Conservation (phyloP, 1,140 invertebrate species). For the Stenopsyche tienmushanensis region DNA sequence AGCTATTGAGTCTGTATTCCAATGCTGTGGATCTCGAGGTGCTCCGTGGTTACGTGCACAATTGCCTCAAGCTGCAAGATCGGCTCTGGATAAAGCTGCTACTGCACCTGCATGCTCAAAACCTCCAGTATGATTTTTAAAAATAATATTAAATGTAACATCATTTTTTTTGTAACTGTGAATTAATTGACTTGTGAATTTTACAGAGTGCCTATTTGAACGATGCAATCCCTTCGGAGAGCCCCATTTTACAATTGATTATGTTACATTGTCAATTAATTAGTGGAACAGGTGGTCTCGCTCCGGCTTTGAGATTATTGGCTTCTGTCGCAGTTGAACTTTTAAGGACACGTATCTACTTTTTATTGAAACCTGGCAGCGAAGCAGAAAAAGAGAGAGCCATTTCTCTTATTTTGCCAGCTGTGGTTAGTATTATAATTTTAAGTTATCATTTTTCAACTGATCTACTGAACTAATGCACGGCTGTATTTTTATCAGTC, state of each 20-base stretch:
- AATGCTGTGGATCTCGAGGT: conserved; percentile 41
- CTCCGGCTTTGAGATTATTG: conserved; percentile 51
- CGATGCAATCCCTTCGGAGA: conserved; percentile 82
- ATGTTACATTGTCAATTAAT: conserved; percentile 50
- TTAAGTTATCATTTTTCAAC: conserved; percentile 7
- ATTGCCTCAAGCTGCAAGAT: conserved; percentile 45
- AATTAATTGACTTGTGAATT: conserved; percentile 17
- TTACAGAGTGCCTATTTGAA: conserved; percentile 70
- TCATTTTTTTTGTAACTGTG: not conserved
- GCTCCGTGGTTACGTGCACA: conserved; percentile 48
- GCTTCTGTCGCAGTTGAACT: conserved; percentile 50
- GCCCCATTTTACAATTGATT: conserved; percentile 68
- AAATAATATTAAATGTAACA: not conserved
- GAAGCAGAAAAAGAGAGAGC: conserved; percentile 46
- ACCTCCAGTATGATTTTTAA: conserved; percentile 14
- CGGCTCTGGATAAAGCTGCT: conserved; percentile 42
- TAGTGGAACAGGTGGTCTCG: conserved; percentile 46
- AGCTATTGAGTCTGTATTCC: conserved; percentile 40
- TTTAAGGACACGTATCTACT: conserved; percentile 37
- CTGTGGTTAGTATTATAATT: conserved; percentile 45
- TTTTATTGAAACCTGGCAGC: conserved; percentile 26
- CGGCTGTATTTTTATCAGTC: not conserved
- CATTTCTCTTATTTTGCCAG: conserved; percentile 50
- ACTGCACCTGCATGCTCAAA: conserved; percentile 17
- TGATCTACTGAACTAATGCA: not conserved